phyloP scores from a whole-genome alignment of 2,797 vertebrate genomes.

The Smutsia gigantea region DNA sequence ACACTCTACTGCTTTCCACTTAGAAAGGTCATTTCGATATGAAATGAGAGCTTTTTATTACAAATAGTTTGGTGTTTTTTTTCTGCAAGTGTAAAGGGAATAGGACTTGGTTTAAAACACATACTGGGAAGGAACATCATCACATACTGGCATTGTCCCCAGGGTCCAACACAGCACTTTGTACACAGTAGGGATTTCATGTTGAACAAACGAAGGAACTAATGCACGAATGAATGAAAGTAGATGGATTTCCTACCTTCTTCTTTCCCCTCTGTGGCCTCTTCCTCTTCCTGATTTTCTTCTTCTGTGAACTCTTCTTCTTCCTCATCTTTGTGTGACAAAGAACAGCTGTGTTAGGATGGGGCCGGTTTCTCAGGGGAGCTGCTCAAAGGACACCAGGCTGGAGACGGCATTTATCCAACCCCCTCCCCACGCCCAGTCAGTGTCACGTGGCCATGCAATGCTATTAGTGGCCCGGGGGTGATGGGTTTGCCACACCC shows the following conservation, averaged over 20 bases:
- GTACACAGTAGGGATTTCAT: background rate
- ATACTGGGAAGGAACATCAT: background rate
- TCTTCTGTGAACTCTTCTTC: constrained; percentile 87
- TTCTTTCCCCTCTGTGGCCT: constrained; percentile 71
- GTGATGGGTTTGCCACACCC: background rate
- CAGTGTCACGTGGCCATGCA: background rate
- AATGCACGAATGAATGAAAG: background rate
- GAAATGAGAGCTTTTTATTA: constrained; percentile 4
- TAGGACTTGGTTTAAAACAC: background rate
- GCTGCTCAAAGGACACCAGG: background rate
- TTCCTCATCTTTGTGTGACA: constrained; percentile 82
- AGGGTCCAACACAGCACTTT: background rate
- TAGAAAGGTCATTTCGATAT: background rate
- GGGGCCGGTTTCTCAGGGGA: background rate
- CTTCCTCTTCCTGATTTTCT: constrained; percentile 81
- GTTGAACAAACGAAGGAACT: background rate
- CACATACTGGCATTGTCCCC: background rate
- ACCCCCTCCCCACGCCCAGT: background rate
- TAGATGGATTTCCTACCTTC: constrained; percentile 79
- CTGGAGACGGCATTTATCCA: background rate
- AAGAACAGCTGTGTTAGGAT: background rate
- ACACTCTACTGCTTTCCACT: background rate
- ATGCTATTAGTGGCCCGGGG: background rate
- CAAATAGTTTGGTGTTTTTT: background rate
- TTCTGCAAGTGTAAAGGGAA: background rate